A percentile compares a stretch with the other conserved stretches of the same genome.
These are phyloP conservation scores for Synanthedon vespiformis DNA, from an alignment of 2,888 invertebrate species.

Conservation along the genomic window DNA sequence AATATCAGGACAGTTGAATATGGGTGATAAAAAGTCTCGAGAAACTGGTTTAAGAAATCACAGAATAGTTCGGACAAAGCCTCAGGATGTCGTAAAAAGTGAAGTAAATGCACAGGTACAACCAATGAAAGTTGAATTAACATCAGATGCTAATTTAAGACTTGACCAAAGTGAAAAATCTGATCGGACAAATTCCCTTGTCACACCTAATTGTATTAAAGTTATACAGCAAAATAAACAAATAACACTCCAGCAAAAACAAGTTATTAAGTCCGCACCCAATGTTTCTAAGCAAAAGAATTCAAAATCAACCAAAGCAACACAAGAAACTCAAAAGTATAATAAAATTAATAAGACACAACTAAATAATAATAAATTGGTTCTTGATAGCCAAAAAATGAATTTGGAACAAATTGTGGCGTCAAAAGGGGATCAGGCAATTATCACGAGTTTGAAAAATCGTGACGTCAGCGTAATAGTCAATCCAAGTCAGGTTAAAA, in stretches of 20 bases:
- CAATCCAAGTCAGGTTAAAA: not conserved
- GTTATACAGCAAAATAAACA: too few relatives aligned
- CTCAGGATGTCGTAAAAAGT: not conserved
- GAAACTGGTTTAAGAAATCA: constrained; percentile 14
- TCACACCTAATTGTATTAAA: too few relatives aligned
- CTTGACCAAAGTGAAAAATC: too few relatives aligned
- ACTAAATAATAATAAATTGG: too few relatives aligned
- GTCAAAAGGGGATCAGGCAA: too few relatives aligned
- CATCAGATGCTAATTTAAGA: too few relatives aligned
- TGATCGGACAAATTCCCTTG: too few relatives aligned
- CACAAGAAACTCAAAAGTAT: not conserved
- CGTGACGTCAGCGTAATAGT: not conserved
- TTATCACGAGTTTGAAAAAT: too few relatives aligned
- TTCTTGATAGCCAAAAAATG: too few relatives aligned
- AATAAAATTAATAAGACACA: too few relatives aligned
- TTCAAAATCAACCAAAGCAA: not conserved
- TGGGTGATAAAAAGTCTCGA: constrained; percentile 7
- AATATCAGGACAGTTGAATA: constrained; percentile 26
- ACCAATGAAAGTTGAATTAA: too few relatives aligned
- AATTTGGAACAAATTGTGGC: too few relatives aligned
- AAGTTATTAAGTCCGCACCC: not conserved
- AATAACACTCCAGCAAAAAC: not conserved
- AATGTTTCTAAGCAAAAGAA: not conserved
- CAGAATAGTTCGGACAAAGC: constrained; percentile 9
- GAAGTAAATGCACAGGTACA: not conserved